Conservation (phyloP, 2,113 vertebrate genomes). For the Microtus richardsoni region DNA sequence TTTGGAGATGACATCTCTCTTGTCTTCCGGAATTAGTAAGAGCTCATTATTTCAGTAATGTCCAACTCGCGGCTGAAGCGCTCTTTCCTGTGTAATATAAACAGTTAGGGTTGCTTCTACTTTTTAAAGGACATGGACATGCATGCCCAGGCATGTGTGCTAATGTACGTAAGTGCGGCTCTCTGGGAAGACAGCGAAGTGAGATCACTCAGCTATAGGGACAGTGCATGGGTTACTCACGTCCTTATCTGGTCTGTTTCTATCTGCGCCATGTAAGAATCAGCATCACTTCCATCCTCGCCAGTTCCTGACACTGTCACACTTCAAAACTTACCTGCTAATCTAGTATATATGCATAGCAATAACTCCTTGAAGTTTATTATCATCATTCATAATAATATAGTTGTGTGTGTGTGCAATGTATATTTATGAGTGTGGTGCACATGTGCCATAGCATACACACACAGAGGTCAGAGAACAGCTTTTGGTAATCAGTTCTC, state of each 20-base stretch:
- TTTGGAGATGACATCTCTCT: slow-evolving; percentile 4
- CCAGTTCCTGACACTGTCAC: not conserved
- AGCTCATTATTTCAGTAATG: not conserved
- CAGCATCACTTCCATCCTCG: no score
- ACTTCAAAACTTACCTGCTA: not conserved
- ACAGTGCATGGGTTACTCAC: not conserved
- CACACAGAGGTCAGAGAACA: not conserved
- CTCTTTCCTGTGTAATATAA: not conserved
- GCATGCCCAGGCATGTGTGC: not conserved
- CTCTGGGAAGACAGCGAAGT: not conserved
- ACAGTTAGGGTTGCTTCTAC: slow-evolving; percentile 57
- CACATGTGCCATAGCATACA: not conserved
- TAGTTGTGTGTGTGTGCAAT: not conserved
- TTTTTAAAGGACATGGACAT: not conserved
- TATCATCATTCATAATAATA: not conserved
- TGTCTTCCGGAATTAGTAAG: not conserved
- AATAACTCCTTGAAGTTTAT: not conserved
- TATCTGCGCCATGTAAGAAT: not conserved
- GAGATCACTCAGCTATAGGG: not conserved
- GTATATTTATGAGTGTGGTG: not conserved
- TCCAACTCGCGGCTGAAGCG: not conserved
- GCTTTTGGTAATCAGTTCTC: not conserved
- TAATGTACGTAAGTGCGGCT: not conserved
- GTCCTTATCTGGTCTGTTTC: not conserved
- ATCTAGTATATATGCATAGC: not conserved